Conservation (phyloP, 2,888 invertebrate species). For the Ctenicera cuprea region DNA sequence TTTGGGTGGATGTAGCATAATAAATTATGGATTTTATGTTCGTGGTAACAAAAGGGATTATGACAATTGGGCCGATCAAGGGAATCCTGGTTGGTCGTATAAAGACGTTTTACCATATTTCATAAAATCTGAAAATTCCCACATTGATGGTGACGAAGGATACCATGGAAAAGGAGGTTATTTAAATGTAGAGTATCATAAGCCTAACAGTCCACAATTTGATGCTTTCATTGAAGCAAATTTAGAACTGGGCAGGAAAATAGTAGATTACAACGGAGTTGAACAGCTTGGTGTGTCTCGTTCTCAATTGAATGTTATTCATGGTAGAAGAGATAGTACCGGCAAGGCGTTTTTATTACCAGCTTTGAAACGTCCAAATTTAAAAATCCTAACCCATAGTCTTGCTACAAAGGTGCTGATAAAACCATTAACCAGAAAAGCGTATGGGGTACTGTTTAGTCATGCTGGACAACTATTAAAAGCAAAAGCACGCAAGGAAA, state of each 20-base stretch:
- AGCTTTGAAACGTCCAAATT: constrained; percentile 77
- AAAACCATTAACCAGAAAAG: constrained; percentile 75
- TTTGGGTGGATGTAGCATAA: constrained; percentile 55
- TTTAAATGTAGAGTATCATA: constrained; percentile 78
- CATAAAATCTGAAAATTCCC: constrained; percentile 62
- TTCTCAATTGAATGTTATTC: constrained; percentile 78
- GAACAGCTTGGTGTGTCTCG: constrained; percentile 78
- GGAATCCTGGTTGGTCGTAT: constrained; percentile 72
- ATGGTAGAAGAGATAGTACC: constrained; percentile 84
- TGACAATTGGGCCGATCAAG: constrained; percentile 55
- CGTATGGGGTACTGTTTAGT: constrained; percentile 80
- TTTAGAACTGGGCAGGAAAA: constrained; percentile 75
- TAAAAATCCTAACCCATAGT: constrained; percentile 81
- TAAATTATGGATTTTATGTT: constrained; percentile 55
- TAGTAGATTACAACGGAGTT: constrained; percentile 79
- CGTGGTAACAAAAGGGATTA: constrained; percentile 57
- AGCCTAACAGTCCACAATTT: constrained; percentile 77
- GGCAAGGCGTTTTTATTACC: constrained; percentile 85
- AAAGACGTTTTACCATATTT: constrained; percentile 65
- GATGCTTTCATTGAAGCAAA: constrained; percentile 78
- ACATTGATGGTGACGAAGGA: constrained; percentile 73
- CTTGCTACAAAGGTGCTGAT: constrained; percentile 81
- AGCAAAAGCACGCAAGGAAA: constrained; percentile 80
- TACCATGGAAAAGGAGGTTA: constrained; percentile 81
- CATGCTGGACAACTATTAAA: constrained; percentile 75